These are phyloP conservation scores for Alloscopus bannaensis DNA, from an alignment of 2,888 invertebrate species.

Conservation along the genomic window DNA sequence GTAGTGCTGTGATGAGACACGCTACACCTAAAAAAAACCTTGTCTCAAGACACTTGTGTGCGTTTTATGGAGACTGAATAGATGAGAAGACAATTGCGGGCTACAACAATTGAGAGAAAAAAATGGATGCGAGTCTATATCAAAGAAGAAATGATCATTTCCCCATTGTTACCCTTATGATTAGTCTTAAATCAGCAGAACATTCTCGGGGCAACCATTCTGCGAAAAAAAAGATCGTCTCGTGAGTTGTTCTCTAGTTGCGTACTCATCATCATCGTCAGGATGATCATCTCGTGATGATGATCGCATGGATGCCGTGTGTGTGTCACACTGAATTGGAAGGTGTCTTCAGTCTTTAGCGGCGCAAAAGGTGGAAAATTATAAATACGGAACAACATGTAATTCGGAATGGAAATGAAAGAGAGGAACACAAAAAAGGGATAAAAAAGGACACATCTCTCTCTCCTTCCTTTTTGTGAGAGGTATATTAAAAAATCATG, in stretches of 20 bases:
- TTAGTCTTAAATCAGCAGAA: slow-evolving; percentile 65
- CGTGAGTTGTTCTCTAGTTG: too few species aligned
- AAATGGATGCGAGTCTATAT: slow-evolving; percentile 62
- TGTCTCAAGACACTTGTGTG: too few species aligned
- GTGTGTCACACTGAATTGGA: slow-evolving; percentile 13
- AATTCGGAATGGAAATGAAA: slow-evolving; percentile 58
- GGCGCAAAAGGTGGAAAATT: too few species aligned
- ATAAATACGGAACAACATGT: slow-evolving; percentile 56
- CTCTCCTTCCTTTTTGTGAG: too few species aligned
- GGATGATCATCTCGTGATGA: too few species aligned
- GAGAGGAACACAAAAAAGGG: too few species aligned
- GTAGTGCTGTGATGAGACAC: slow-evolving; percentile 9
- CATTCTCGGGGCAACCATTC: slow-evolving; percentile 37
- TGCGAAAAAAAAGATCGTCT: slow-evolving; percentile 29
- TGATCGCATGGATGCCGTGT: too few species aligned
- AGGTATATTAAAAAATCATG: too few species aligned
- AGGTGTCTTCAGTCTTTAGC: too few species aligned
- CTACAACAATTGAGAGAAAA: slow-evolving; percentile 54
- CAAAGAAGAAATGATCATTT: slow-evolving; percentile 57
- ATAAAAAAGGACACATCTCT: too few species aligned
- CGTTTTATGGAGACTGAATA: slow-evolving; percentile 32
- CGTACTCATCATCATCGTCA: too few species aligned
- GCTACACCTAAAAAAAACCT: too few species aligned
- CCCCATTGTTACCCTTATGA: slow-evolving; percentile 63
- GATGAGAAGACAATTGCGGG: slow-evolving; percentile 57